Percentiles rank a stretch among this genome's conserved stretches.
These are phyloP conservation scores for Rhegmatorhina hoffmannsi DNA, from an alignment of 2,113 vertebrate species.

Conservation along the genomic window DNA sequence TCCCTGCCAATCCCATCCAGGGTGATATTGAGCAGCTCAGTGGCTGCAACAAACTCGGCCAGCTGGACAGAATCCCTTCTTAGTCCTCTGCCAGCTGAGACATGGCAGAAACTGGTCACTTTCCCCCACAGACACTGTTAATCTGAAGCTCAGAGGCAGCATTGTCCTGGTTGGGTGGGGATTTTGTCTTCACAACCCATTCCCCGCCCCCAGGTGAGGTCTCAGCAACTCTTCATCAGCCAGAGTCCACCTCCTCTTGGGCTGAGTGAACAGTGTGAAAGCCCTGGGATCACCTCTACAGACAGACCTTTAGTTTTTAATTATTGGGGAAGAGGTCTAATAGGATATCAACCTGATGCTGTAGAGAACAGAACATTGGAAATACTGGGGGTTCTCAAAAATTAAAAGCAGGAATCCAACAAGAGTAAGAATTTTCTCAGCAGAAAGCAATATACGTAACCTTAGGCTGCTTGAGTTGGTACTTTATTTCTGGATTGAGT, in stretches of 20 bases:
- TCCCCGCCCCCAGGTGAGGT: not conserved
- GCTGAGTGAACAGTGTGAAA: not conserved
- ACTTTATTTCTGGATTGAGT: slow-evolving; percentile 15
- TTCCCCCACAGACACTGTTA: not conserved
- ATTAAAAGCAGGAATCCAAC: not conserved
- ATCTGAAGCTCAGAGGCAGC: not conserved
- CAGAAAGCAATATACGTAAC: not conserved
- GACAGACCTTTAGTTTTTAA: not conserved
- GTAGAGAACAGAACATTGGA: not conserved
- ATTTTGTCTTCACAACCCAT: not conserved
- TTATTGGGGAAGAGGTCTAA: not conserved
- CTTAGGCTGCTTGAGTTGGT: not conserved
- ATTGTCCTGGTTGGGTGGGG: not conserved
- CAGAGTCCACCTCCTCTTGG: not conserved
- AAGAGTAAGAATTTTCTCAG: not conserved
- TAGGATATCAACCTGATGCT: not conserved
- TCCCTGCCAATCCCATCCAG: not conserved
- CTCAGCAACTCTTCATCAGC: not conserved
- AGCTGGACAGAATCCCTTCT: slow-evolving; percentile 12
- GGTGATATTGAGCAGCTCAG: slow-evolving; percentile 27
- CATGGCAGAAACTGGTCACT: not conserved
- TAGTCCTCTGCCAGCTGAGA: slow-evolving; percentile 6
- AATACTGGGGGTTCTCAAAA: not conserved
- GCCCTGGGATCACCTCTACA: not conserved
- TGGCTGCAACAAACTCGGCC: not conserved